Evolutionary conservation across 2,888 invertebrate species (phyloP), one percentile per base, ranked within the genome.

Genomic region (Sphecodes monilicornis): DNA sequence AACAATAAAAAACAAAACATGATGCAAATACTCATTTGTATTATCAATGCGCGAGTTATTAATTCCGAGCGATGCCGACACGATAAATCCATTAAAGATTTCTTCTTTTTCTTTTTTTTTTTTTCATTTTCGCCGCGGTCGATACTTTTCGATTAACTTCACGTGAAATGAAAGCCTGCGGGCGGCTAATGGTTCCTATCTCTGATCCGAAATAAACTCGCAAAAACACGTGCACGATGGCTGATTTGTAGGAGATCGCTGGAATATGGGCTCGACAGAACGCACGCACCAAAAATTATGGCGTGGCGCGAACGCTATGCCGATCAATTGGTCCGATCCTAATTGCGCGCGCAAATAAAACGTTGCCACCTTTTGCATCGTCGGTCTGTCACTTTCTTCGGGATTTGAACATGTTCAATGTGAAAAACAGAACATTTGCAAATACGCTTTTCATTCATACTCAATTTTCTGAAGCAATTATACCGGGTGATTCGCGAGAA

Each of bases 281-380:
- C 43, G 43, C 22, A 10, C 22, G 64, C 11, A 64, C 54, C 72
- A 78, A 76, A 76, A 84, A 79, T 78, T 78, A 84, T 76, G 85
- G 78, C 80, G 76, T 80, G 64, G 41, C 71, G 46, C 50, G 76
- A 76, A 60, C 82, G 32, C 66, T 70, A 72, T 32, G 68, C 64
- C 39, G 78, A 77, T 81, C 90, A 84, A 84, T 91, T 89, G 89
- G 76, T 86, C 86, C 68, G 76, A 64, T 73, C 60, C 83, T 90
- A 91, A 91, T 91, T 89, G 88, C 85, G 86, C 88, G 91, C 89
- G 88, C n/a, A 91, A 90, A 5, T 90, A 89, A 89, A 91, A 89
- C 79, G 86, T 76, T 46, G 71, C 78, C 80, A 79, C 76, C 76
- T 82, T 76, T 69, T 82, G 80, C 77, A 84, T 80, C 78, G 78